Percentiles rank a stretch among this genome's conserved stretches.
Evolutionary conservation across 2,888 invertebrate species (phyloP).

Genomic region (Steromphala cineraria): DNA sequence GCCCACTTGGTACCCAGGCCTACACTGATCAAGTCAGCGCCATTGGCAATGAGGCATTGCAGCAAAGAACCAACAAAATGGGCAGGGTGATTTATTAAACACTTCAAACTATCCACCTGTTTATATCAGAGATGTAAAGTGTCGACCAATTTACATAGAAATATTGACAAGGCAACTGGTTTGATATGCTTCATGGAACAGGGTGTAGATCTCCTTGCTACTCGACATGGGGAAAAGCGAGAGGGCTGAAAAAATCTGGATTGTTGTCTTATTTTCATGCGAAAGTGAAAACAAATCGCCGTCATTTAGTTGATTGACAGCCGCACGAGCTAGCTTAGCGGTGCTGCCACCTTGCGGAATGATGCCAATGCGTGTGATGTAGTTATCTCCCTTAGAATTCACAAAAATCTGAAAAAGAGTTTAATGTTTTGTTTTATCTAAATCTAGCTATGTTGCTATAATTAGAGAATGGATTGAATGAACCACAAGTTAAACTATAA

Average conservation of each 20-base stretch:
- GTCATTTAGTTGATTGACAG: constrained; percentile 16
- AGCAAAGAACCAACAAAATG: not conserved
- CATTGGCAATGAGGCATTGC: not conserved
- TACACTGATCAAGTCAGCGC: not conserved
- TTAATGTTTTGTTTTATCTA: too few species aligned
- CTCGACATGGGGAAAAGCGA: not conserved
- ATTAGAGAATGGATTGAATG: too few species aligned
- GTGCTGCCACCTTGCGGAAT: not conserved
- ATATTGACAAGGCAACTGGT: constrained; percentile 4
- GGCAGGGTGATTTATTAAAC: constrained; percentile 5
- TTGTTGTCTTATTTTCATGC: constrained; percentile 10
- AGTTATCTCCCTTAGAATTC: too few species aligned
- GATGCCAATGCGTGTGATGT: not conserved
- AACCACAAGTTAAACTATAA: too few species aligned
- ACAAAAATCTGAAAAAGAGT: too few species aligned
- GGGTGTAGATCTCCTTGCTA: not conserved
- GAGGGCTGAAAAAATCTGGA: not conserved
- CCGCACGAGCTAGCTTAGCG: not conserved
- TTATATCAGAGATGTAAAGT: not conserved
- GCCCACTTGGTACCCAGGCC: not conserved
- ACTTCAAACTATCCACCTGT: constrained; percentile 14
- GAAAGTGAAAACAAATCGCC: constrained; percentile 12
- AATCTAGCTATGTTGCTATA: too few species aligned
- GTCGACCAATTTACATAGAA: constrained; percentile 3
- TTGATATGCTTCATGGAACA: not conserved